A percentile compares a stretch with the other conserved stretches of the same genome.
These are phyloP conservation scores for Drosophila pseudotakahashii DNA, from an alignment of 2,888 invertebrate genomes.

Conservation along the genomic window DNA sequence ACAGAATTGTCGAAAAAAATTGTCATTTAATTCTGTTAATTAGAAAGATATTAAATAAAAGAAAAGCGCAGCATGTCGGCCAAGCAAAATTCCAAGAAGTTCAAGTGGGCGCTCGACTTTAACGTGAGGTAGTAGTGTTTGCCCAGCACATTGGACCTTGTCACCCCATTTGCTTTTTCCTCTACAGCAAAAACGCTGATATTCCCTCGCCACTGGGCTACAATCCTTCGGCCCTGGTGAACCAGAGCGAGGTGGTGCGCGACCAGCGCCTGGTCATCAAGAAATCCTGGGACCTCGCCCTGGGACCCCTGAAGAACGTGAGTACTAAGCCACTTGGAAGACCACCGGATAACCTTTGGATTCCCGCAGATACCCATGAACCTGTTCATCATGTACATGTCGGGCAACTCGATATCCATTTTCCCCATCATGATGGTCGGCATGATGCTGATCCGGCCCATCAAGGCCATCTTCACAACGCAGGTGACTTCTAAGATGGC, in stretches of 20 bases:
- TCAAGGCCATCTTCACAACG: conserved; percentile 96
- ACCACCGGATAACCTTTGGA: conserved; percentile 27
- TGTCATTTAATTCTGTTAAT: conserved; percentile 48
- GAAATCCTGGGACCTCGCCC: conserved; percentile 98
- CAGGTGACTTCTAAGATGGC: conserved; percentile 96
- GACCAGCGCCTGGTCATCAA: conserved; percentile 95
- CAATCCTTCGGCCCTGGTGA: conserved; percentile 89
- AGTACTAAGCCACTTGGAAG: background rate
- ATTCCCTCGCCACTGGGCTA: conserved; percentile 94
- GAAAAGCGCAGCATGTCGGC: conserved; percentile 76
- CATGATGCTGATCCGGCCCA: conserved; percentile 98
- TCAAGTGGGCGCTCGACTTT: conserved; percentile 88
- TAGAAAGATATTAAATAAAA: conserved; percentile 25
- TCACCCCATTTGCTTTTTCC: background rate
- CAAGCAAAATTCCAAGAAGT: conserved; percentile 84
- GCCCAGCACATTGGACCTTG: too few species aligned
- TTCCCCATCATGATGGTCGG: conserved; percentile 99
- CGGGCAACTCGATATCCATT: conserved; percentile 99
- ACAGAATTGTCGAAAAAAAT: conserved; percentile 6
- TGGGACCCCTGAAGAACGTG: conserved; percentile 96
- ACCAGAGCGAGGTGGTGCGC: conserved; percentile 91
- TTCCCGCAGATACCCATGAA: conserved; percentile 93
- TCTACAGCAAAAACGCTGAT: conserved; percentile 84
- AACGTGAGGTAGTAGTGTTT: conserved; percentile 85
- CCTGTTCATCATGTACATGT: conserved; percentile 99